Evolutionary conservation across 2,797 vertebrate genomes (phyloP), one percentile per base, ranked within the genome.

Genomic region (Muscicapa striata): DNA sequence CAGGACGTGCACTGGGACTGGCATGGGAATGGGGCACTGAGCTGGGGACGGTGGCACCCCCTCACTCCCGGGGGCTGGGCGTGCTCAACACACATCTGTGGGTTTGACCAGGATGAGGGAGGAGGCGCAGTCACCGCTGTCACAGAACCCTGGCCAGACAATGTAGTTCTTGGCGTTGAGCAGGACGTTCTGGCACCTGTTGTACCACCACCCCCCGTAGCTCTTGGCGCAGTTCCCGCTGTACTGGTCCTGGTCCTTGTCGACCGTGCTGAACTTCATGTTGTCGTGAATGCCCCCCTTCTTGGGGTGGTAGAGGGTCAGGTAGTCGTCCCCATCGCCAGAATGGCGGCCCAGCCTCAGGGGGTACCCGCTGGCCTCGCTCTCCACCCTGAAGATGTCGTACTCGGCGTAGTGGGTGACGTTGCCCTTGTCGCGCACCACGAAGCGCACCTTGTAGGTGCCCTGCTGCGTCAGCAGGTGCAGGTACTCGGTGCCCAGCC

Each of bases 401-500:
- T 97, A 97, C 64, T 97, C 97, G 0, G 97, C 97, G 0, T 77
- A 91, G 43, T 87, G 95, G 49, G 95, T 95, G 77, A 43, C 8
- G 1, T 97, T 96, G 78, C 22, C 14, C 12, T 94, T 96, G 45
- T 97, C 87, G n/a, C 51, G 7, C 68, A 97, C 81, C 0, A 96
- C 1, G 3, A 97, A 97, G 51, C 97, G 95, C 36, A 96, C 96
- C 94, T 97, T 97, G 94, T 97, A 97, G 36, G 94, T 93, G 69
- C 72, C 72, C 82, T 97, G 97, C 81, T 94, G 84, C 0, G 97
- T 97, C 63, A 97, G 91, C 76, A 96, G 85, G 72, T 97, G 95
- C 91, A 97, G 96, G 83, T 97, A 97, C 91, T 97, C 96, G 0
- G 97, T 97, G 67, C 97, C 97, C 83, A 97, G 63, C 97, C 97